Conservation (phyloP, 2,113 vertebrate genomes). For the Cyprichromis sp. region DNA sequence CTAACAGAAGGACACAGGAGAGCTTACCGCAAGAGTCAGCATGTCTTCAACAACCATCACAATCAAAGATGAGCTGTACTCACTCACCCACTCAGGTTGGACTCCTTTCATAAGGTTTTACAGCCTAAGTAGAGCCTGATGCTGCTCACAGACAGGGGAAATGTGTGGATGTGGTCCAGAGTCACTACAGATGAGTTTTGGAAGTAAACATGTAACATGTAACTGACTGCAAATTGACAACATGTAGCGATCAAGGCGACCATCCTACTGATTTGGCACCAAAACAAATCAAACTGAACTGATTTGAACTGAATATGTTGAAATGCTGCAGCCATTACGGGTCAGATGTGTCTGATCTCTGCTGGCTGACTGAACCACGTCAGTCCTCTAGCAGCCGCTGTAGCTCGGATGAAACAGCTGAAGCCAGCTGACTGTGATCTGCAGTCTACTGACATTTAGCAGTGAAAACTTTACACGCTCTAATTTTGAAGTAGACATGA, state of each 20-base stretch:
- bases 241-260: background rate
- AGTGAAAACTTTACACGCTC: background rate
- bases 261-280: background rate
- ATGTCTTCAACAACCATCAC: background rate
- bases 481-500: rapidly evolving
- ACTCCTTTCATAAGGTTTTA: background rate
- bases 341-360: background rate
- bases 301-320: background rate
- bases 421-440: background rate
- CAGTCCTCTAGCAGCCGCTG: background rate
- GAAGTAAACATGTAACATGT: background rate
- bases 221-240: background rate
- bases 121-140: background rate
- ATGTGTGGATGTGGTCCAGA: background rate
- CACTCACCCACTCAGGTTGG: background rate
- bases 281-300: background rate
- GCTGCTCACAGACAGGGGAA: background rate
- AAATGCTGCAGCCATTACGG: background rate
- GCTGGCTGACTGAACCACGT: background rate
- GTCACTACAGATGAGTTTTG: background rate
- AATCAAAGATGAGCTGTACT: background rate
- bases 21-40: background rate
- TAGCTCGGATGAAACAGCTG: background rate
- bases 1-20: background rate
- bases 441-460: background rate